Evolutionary conservation across 2,113 vertebrate genomes (phyloP).

Genomic region (Centropristis striata): DNA sequence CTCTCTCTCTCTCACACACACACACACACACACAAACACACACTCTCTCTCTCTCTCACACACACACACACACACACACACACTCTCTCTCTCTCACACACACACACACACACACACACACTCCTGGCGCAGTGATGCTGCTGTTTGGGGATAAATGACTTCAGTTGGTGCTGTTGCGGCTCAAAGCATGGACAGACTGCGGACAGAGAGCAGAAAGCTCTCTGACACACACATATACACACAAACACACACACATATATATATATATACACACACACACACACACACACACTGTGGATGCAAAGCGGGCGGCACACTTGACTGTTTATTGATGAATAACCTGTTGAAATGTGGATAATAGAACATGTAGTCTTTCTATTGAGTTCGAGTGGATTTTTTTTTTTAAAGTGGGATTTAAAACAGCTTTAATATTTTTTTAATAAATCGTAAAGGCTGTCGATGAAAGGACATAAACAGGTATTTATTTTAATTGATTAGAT

Average conservation of each 20-base stretch:
- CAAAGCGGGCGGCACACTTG: constrained; percentile 15
- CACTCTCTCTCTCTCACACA: background rate
- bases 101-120: background rate
- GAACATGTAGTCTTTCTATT: background rate
- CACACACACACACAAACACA: background rate
- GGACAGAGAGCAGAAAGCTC: constrained; percentile 18
- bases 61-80: constrained; percentile 7
- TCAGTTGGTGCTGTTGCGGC: constrained; percentile 14
- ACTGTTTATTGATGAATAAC: background rate
- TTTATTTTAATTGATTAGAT: background rate
- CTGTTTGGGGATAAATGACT: constrained; percentile 45
- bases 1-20: background rate
- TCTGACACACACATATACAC: background rate
- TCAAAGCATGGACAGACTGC: constrained; percentile 45
- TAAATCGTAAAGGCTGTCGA: background rate
- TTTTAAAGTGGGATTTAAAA: background rate
- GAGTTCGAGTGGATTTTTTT: background rate
- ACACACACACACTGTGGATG: constrained; percentile 29
- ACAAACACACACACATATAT: background rate
- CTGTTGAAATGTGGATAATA: background rate
- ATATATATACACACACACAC: background rate
- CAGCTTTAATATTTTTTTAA: background rate
- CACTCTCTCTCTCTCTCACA: background rate
- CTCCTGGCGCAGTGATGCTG: constrained; percentile 66
- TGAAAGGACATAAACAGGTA: constrained; percentile 42